A percentile compares a stretch with the other conserved stretches of the same genome.
These are phyloP conservation scores for Ornithorhynchus anatinus DNA, from an alignment of 2,113 vertebrate genomes.

Conservation along the genomic window DNA sequence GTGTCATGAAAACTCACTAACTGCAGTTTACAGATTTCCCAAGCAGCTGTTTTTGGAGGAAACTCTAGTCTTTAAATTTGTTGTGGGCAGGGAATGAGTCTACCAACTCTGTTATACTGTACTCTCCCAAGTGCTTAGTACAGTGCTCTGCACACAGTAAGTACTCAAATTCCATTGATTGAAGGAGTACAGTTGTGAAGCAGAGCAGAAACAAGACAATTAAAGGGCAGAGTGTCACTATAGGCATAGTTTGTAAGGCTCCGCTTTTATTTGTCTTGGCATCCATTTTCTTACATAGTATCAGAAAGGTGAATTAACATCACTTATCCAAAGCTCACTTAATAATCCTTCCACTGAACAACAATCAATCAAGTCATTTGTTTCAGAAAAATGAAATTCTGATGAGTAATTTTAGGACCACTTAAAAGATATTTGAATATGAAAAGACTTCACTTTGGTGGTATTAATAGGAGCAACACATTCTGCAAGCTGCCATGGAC, in stretches of 20 bases:
- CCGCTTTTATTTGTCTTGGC: constrained; percentile 10
- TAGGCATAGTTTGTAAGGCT: neutral
- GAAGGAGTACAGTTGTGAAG: too few relatives aligned
- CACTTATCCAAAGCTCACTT: constrained; percentile 12
- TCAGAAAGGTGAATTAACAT: constrained; percentile 24
- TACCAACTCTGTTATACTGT: too few relatives aligned
- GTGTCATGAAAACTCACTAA: neutral
- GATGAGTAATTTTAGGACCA: constrained; percentile 32
- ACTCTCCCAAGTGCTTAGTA: too few relatives aligned
- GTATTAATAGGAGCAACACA: constrained; percentile 50
- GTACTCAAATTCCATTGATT: too few relatives aligned
- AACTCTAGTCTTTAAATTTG: too few relatives aligned
- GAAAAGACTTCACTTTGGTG: constrained; percentile 56
- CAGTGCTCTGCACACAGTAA: too few relatives aligned
- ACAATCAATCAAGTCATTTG: constrained; percentile 28
- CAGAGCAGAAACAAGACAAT: too few relatives aligned
- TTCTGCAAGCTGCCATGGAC: constrained; percentile 7
- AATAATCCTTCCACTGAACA: constrained; percentile 24
- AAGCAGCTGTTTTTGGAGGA: constrained; percentile 12
- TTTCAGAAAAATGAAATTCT: constrained; percentile 21
- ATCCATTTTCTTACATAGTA: constrained; percentile 17
- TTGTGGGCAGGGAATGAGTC: too few relatives aligned
- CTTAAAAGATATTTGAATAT: constrained; percentile 66
- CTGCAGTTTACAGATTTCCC: neutral
- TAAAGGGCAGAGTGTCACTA: constrained; percentile 5